Percentiles rank a stretch among this genome's conserved stretches.
phyloP scores from a whole-genome alignment of 2,797 vertebrate species.

The Epinephelus awoara region DNA sequence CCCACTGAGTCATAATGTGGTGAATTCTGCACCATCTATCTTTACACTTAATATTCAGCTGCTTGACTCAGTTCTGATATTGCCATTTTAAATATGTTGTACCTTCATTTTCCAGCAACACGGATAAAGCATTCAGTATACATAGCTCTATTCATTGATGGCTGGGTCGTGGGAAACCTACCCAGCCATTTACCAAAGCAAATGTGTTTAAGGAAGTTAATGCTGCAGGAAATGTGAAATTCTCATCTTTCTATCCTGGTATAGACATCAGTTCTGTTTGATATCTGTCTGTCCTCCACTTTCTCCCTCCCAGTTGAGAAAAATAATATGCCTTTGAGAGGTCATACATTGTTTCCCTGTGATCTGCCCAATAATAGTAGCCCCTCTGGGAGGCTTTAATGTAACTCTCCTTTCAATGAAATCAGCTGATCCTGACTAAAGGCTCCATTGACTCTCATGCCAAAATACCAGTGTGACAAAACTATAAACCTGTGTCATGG shows the following conservation, averaged over 20 bases:
- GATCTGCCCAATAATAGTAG: constrained; percentile 35
- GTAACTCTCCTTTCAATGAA: constrained; percentile 50
- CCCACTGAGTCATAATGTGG: neutral
- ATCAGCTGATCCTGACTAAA: constrained; percentile 68
- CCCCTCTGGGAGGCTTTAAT: constrained; percentile 35
- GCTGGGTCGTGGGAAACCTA: neutral
- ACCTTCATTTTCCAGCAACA: neutral
- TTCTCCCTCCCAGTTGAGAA: neutral
- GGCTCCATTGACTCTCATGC: constrained; percentile 53
- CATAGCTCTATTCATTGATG: constrained; percentile 30
- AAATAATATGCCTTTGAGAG: constrained; percentile 10
- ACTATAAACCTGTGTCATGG: constrained; percentile 49
- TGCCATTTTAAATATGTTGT: neutral
- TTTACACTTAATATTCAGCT: constrained; percentile 3
- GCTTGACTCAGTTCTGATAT: neutral
- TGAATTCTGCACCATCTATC: neutral
- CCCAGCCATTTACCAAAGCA: neutral
- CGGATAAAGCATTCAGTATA: constrained; percentile 22
- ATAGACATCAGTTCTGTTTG: constrained; percentile 3
- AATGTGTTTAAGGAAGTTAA: neutral
- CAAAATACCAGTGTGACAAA: constrained; percentile 59
- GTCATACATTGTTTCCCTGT: constrained; percentile 27
- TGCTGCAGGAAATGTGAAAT: neutral
- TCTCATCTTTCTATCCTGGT: neutral
- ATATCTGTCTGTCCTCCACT: constrained; percentile 7